Conservation (phyloP, 37 sponge, comb jelly and placozoan genomes). For the Bolinopsis microptera region DNA sequence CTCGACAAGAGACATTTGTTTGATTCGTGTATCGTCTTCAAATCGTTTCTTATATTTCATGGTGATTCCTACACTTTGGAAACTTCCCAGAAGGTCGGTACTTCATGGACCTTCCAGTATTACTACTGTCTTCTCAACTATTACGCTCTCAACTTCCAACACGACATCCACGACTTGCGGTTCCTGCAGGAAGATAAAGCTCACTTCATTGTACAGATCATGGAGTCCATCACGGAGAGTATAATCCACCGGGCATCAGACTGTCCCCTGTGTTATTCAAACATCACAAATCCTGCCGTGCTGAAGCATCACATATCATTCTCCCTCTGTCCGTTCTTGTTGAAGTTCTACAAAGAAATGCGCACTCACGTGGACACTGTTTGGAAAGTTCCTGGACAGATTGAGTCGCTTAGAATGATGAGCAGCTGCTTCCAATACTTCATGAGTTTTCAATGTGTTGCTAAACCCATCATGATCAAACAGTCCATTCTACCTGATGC, state of each 20-base stretch:
- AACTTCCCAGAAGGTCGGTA: constrained; percentile 36
- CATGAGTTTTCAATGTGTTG: not conserved
- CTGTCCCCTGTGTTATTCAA: constrained; percentile 15
- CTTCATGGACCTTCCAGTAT: constrained; percentile 49
- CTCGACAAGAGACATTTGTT: constrained; percentile 28
- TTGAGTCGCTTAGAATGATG: not conserved
- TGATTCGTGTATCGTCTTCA: constrained; percentile 36
- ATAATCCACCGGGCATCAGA: not conserved
- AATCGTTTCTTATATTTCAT: constrained; percentile 22
- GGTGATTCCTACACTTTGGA: not conserved
- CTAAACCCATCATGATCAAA: not conserved
- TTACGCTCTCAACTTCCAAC: not conserved
- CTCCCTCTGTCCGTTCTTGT: constrained; percentile 27
- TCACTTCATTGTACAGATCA: not conserved
- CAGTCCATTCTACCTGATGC: not conserved
- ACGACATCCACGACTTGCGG: not conserved
- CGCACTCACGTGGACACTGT: not conserved
- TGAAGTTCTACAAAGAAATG: constrained; percentile 49
- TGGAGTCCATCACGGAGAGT: not conserved
- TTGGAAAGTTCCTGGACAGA: constrained; percentile 19
- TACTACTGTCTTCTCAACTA: constrained; percentile 50
- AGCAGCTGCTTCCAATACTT: constrained; percentile 13
- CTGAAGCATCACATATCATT: constrained; percentile 39
- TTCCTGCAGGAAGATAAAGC: constrained; percentile 15
- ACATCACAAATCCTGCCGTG: not conserved